phyloP scores from a whole-genome alignment of 2,888 invertebrate genomes.

The Amiota minor region DNA sequence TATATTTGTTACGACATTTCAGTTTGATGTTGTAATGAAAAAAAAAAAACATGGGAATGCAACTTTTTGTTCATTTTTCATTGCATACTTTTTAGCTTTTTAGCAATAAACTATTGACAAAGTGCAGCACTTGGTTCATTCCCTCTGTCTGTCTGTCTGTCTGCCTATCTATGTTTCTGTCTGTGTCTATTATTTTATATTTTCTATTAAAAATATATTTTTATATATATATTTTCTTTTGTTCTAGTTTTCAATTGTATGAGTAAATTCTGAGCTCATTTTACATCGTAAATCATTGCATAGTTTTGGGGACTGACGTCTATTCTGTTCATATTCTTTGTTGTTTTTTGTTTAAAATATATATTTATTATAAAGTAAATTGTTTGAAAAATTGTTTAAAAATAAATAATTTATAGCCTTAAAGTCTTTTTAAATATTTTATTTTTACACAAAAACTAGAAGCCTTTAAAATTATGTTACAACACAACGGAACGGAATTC shows the following conservation, averaged over 20 bases:
- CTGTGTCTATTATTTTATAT: background rate
- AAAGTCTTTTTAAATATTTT: background rate
- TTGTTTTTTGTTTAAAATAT: background rate
- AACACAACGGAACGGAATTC: background rate
- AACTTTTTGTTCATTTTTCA: conserved; percentile 1
- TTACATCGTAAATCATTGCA: conserved; percentile 24
- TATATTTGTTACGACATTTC: no score
- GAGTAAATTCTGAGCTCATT: no score
- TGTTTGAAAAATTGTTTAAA: background rate
- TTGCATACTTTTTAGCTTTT: conserved; percentile 20
- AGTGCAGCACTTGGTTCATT: background rate
- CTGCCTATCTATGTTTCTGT: background rate
- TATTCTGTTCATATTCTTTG: background rate
- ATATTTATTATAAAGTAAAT: no score
- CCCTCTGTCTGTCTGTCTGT: no score
- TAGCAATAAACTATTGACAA: conserved; percentile 25
- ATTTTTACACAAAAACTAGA: background rate
- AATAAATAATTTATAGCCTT: background rate
- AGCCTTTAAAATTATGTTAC: conserved; percentile 4
- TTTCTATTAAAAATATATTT: conserved; percentile 5
- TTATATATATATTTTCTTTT: no score
- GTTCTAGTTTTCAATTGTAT: background rate
- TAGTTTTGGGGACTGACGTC: conserved; percentile 4
- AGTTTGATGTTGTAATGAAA: no score
- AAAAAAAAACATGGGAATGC: background rate